Evolutionary conservation across 2,888 invertebrate genomes (phyloP), one percentile per base, ranked within the genome.

Genomic region (Eledone cirrhosa): DNA sequence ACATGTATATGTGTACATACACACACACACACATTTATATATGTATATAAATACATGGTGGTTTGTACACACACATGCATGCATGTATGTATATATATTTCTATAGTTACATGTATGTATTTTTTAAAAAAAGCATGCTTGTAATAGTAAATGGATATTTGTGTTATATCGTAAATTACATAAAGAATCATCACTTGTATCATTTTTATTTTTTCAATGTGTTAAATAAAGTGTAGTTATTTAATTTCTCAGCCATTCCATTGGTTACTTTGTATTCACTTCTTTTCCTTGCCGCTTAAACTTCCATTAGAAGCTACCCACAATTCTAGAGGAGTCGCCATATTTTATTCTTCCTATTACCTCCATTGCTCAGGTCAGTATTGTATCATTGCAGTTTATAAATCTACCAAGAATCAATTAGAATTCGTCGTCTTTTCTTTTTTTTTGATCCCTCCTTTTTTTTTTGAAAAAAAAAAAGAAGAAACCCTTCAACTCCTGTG

Each of bases 281-380:
- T n/a, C 41, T 31, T n/a, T 72, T n/a, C 29, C 41, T 72, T 72
- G 72, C 72, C 72, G 72, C 72, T 72, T 72, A 72, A 72, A 72
- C 19, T 33, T 41, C 41, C 8, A 41, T 41, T 41, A 41, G 5
- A n/a, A 41, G 41, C 41, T 72, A 72, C 72, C 22, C 72, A 72
- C 33, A 31, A 33, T 31, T 41, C 2, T 72, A 41, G 72, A 16
- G n/a, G 22, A 72, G 72, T 41, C 72, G 72, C 72, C 72, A 72
- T 72, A 72, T 72, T 72, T 72, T 72, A 41, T 72, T 72, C 41
- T 0, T 33, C 41, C 8, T 33, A 29, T 69, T 13, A 22, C 19
- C 11, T 33, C 41, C 41, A 22, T 33, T 69, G 33, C 41, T n/a
- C 72, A 72, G 72, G 72, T 72, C 72, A 72, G 72, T 72, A 72